These are phyloP conservation scores for Corapipo altera DNA, from an alignment of 2,113 vertebrate species.

Conservation along the genomic window DNA sequence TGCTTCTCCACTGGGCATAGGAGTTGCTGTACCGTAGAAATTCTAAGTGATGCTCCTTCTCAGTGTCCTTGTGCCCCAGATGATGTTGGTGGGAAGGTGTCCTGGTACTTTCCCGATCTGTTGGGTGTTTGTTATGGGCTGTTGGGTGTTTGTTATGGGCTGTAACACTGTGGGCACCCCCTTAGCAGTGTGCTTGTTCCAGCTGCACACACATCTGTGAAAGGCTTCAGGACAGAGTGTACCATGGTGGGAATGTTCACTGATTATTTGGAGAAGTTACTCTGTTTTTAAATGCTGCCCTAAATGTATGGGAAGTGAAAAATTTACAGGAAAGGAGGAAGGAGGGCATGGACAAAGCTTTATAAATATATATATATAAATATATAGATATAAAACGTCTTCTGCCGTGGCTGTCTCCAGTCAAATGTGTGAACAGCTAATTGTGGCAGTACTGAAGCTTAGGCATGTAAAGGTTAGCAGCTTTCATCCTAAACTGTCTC, in stretches of 20 bases:
- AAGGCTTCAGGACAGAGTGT: accelerated
- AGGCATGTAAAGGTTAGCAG: not conserved
- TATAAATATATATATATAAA: not conserved
- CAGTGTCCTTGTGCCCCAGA: not conserved
- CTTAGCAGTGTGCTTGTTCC: not conserved
- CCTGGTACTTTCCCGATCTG: not conserved
- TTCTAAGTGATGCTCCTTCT: not conserved
- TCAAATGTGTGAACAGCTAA: not conserved
- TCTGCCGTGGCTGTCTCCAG: not conserved
- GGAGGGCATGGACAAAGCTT: not conserved
- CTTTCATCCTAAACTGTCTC: not conserved
- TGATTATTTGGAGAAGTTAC: not conserved
- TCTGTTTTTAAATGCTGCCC: not conserved
- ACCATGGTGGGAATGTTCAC: accelerated
- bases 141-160: not conserved
- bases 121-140: not conserved
- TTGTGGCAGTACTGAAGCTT: not conserved
- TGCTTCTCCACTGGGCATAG: not conserved
- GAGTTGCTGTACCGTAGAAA: not conserved
- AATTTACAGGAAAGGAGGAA: not conserved
- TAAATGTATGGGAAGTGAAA: not conserved
- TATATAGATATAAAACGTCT: not conserved
- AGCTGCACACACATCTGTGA: not conserved
- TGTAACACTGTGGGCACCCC: not conserved
- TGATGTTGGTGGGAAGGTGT: not conserved